Conservation (phyloP, 2,888 invertebrate species). For the Pollenia angustigena region DNA sequence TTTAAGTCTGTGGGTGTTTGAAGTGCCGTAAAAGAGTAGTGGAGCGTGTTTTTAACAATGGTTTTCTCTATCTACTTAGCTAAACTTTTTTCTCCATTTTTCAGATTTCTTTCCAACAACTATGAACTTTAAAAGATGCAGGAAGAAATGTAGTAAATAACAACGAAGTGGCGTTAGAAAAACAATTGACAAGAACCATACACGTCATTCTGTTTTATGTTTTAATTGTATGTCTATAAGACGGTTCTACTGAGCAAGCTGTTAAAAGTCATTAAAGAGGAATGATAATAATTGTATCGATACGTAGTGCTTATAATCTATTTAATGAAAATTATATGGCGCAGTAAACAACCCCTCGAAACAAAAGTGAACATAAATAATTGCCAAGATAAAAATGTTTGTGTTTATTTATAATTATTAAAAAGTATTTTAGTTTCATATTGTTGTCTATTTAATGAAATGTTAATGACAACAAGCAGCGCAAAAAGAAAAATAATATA, state of each 20-base stretch:
- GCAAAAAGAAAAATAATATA: no score
- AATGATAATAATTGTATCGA: constrained; percentile 64
- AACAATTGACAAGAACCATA: neutral
- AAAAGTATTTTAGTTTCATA: neutral
- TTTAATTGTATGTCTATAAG: constrained; percentile 60
- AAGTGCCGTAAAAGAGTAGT: constrained; percentile 65
- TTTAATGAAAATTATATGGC: constrained; percentile 34
- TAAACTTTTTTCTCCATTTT: constrained; percentile 43
- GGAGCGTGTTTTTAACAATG: constrained; percentile 68
- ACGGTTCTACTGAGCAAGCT: constrained; percentile 36
- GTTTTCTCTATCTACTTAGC: constrained; percentile 48
- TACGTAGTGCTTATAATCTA: constrained; percentile 53
- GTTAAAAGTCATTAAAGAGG: constrained; percentile 60
- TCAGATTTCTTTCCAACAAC: neutral
- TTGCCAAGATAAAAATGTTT: constrained; percentile 13
- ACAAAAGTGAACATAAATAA: constrained; percentile 23
- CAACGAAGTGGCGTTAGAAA: neutral
- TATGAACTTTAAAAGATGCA: constrained; percentile 27
- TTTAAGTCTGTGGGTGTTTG: constrained; percentile 54
- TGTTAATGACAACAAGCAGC: neutral
- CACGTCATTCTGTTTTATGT: constrained; percentile 52
- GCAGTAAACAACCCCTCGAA: constrained; percentile 14
- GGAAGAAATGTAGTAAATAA: neutral
- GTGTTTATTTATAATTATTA: neutral
- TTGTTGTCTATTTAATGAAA: neutral